A percentile compares a stretch with the other conserved stretches of the same genome.
These are phyloP conservation scores for Nycticorax nycticorax DNA, from an alignment of 2,113 vertebrate species.

Conservation along the genomic window DNA sequence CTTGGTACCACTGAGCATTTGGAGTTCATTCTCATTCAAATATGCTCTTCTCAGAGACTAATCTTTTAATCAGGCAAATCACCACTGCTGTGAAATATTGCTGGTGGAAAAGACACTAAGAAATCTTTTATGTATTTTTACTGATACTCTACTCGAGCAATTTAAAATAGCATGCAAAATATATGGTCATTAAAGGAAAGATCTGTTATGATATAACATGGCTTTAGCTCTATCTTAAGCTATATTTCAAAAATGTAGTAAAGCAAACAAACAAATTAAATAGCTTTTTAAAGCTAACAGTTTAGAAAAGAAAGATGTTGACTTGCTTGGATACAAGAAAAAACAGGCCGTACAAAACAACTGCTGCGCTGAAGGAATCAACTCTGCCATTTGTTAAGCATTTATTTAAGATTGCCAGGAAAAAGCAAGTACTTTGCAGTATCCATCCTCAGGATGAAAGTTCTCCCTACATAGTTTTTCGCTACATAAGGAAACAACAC, in stretches of 20 bases:
- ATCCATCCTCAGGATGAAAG: neutral
- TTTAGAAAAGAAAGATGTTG: neutral
- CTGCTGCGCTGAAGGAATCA: neutral
- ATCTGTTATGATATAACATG: neutral
- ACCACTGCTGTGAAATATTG: constrained; percentile 26
- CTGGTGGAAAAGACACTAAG: constrained; percentile 20
- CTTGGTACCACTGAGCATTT: constrained; percentile 40
- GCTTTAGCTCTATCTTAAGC: neutral
- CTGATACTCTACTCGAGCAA: constrained; percentile 8
- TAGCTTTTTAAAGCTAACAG: neutral
- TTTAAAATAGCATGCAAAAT: constrained; percentile 35
- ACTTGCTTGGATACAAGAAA: neutral
- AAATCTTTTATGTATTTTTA: constrained; percentile 51
- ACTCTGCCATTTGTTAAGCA: neutral
- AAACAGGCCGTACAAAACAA: neutral
- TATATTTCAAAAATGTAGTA: neutral
- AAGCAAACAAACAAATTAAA: neutral
- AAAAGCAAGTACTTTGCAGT: neutral
- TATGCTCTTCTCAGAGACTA: constrained; percentile 38
- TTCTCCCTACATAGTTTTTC: neutral
- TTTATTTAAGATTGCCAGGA: neutral
- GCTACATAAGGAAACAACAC: neutral
- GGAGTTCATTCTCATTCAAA: constrained; percentile 50
- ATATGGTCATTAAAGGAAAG: neutral
- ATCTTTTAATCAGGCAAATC: constrained; percentile 67